Conservation (phyloP, 2,797 vertebrate genomes). For the Antennarius maculatus region DNA sequence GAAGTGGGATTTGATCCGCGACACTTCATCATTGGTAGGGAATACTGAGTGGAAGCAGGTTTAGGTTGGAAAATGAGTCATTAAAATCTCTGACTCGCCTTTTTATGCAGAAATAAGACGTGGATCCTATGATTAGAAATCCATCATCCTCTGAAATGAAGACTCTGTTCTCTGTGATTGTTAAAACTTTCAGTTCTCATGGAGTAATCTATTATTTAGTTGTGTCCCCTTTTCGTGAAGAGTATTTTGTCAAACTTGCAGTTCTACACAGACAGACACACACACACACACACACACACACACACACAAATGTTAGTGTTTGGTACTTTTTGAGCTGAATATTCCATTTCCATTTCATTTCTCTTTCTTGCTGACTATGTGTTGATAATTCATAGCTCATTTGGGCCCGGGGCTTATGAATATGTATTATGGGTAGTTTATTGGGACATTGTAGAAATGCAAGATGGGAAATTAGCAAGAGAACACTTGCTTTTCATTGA, state of each 20-base stretch:
- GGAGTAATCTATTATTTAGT: conserved; percentile 67
- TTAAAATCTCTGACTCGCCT: conserved; percentile 48
- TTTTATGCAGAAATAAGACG: conserved; percentile 33
- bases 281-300: neutral
- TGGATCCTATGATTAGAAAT: conserved; percentile 51
- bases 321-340: conserved; percentile 33
- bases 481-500: conserved; percentile 32
- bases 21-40: conserved; percentile 27
- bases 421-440: conserved; percentile 71
- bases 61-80: conserved; percentile 35
- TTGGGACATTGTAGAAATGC: conserved; percentile 70
- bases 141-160: conserved; percentile 49
- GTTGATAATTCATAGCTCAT: conserved; percentile 62
- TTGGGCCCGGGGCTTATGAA: conserved; percentile 62
- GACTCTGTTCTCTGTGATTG: conserved; percentile 49
- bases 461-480: conserved; percentile 65
- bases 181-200: conserved; percentile 16
- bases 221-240: conserved; percentile 36
- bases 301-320: conserved; percentile 26
- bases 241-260: conserved; percentile 35
- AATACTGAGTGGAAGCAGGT: conserved; percentile 10
- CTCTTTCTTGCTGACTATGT: conserved; percentile 70
- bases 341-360: conserved; percentile 57
- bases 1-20: conserved; percentile 32
- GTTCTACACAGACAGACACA: neutral